A percentile compares a stretch with the other conserved stretches of the same genome.
Evolutionary conservation across 2,888 invertebrate genomes (phyloP).

Genomic region (Acleris cristana): DNA sequence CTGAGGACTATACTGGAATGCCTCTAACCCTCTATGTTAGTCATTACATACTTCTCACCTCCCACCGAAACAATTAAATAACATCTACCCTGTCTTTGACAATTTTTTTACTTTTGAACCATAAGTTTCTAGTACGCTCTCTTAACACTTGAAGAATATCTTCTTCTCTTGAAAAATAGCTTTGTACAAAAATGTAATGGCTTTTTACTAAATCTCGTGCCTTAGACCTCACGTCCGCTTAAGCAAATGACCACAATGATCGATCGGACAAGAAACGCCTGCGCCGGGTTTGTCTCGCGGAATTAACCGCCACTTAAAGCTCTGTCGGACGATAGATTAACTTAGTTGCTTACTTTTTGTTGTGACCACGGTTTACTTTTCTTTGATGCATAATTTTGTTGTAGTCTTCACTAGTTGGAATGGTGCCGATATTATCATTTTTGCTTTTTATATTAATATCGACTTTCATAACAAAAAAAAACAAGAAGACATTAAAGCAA

Average conservation of each 20-base stretch:
- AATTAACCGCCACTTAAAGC: constrained; percentile 50
- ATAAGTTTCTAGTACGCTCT: no score
- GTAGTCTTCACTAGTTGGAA: neutral
- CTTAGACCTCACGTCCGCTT: constrained; percentile 10
- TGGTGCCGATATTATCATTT: neutral
- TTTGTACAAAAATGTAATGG: neutral
- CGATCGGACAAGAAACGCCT: constrained; percentile 48
- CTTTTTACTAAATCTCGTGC: neutral
- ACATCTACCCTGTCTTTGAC: no score
- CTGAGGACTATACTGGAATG: no score
- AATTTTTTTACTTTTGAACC: no score
- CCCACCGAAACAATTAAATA: no score
- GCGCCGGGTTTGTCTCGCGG: constrained; percentile 47
- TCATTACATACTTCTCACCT: no score
- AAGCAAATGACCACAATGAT: constrained; percentile 49
- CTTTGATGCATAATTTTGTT: neutral
- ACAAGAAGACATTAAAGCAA: no score
- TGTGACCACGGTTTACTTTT: constrained; percentile 43
- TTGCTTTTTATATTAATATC: neutral
- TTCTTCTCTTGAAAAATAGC: no score
- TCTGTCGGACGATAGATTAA: constrained; percentile 48
- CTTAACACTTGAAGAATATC: no score
- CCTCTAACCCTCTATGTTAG: no score
- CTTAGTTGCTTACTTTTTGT: constrained; percentile 37
- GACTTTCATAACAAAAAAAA: no score